phyloP scores from a whole-genome alignment of 2,797 vertebrate genomes.

The Darevskia nairensis region DNA sequence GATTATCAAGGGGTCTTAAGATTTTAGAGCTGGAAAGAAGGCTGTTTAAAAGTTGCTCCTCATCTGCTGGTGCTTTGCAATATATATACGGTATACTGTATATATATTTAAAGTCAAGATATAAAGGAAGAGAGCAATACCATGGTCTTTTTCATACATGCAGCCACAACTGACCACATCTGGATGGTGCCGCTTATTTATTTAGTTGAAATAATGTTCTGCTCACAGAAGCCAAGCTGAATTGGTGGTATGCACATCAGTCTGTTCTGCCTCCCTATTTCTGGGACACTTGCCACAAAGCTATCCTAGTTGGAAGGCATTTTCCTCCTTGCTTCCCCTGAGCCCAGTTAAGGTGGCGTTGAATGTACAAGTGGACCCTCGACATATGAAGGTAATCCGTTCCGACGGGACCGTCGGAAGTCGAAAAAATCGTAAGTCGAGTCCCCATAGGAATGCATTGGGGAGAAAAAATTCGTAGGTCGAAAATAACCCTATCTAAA shows the following conservation, averaged over 20 bases:
- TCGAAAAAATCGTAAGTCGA: no score
- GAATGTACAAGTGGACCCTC: no score
- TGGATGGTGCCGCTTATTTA: no score
- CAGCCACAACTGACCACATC: not conserved
- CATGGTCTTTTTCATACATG: not conserved
- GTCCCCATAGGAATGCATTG: no score
- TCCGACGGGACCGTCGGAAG: no score
- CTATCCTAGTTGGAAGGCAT: conserved; percentile 10
- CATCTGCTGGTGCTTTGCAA: not conserved
- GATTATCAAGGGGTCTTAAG: not conserved
- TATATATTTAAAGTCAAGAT: not conserved
- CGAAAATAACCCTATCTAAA: no score
- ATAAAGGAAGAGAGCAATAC: not conserved
- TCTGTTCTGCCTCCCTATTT: not conserved
- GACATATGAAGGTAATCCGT: no score
- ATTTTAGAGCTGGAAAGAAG: not conserved
- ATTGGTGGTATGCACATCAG: conserved; percentile 19
- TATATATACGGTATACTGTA: no score
- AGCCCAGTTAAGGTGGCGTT: conserved; percentile 43
- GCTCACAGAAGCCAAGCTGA: conserved; percentile 31
- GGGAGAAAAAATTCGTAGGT: no score
- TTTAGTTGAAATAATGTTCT: no score
- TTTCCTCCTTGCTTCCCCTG: conserved; percentile 21
- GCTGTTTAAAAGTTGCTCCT: not conserved
- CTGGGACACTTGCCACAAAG: not conserved